These are phyloP conservation scores for Lasioglossum leucozonium DNA, from an alignment of 2,888 invertebrate species.

Conservation along the genomic window DNA sequence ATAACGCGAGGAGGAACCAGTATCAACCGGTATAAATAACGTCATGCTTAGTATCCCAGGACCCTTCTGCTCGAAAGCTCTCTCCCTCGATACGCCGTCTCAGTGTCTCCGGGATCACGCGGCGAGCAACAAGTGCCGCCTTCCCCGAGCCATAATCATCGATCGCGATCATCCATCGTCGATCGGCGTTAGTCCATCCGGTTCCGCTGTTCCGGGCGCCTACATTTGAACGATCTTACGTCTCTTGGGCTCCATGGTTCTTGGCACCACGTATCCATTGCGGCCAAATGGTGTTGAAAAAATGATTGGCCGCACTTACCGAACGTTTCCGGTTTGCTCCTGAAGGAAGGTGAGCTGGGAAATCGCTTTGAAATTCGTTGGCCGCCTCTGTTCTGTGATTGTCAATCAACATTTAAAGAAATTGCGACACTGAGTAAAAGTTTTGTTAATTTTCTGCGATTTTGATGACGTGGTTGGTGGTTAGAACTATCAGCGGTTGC, in stretches of 20 bases:
- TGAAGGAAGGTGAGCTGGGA: constrained; percentile 70
- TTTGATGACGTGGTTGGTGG: not conserved
- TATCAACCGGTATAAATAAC: constrained; percentile 70
- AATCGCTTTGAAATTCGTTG: not conserved
- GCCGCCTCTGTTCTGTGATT: not conserved
- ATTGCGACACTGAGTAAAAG: not conserved
- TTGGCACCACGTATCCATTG: not conserved
- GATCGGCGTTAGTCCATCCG: not conserved
- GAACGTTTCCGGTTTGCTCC: constrained; percentile 64
- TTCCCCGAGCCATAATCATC: constrained; percentile 22
- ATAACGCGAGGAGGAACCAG: constrained; percentile 56
- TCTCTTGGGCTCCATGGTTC: not conserved
- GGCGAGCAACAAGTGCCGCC: constrained; percentile 73
- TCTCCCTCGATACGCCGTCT: constrained; percentile 35
- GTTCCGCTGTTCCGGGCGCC: not conserved
- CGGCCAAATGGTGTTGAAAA: constrained; percentile 57
- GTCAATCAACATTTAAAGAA: not conserved
- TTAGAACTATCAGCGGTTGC: not conserved
- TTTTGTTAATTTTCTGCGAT: not conserved
- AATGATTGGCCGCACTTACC: constrained; percentile 54
- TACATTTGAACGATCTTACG: not conserved
- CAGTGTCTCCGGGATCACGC: constrained; percentile 68
- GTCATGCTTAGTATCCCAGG: constrained; percentile 47
- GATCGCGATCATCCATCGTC: constrained; percentile 24
- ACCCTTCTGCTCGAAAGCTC: constrained; percentile 21